phyloP scores from a whole-genome alignment of 1,140 invertebrate genomes.

The Halotydeus destructor region DNA sequence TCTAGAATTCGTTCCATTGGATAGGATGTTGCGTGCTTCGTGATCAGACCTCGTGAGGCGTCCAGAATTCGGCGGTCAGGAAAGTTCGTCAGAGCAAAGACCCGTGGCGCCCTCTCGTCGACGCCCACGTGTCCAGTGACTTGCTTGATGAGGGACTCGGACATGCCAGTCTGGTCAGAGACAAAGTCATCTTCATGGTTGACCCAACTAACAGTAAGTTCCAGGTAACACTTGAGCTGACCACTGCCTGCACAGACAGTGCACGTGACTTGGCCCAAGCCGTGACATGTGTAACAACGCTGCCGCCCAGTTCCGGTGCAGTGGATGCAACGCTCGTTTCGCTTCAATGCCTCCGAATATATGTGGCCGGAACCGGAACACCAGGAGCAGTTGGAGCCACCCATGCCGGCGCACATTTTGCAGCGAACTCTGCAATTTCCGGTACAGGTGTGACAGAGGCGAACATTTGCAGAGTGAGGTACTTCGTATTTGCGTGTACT shows the following conservation, averaged over 20 bases:
- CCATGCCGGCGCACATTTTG: conserved; percentile 30
- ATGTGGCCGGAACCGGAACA: conserved; percentile 28
- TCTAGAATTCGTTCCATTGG: conserved; percentile 30
- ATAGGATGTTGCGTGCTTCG: conserved; percentile 28
- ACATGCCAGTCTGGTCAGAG: conserved; percentile 27
- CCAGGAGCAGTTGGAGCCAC: conserved; percentile 17
- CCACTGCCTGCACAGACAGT: conserved; percentile 28
- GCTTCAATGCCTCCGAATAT: conserved; percentile 14
- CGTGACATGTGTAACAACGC: conserved; percentile 27
- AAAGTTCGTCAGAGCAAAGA: conserved; percentile 26
- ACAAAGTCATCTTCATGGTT: conserved; percentile 24
- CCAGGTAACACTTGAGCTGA: conserved; percentile 31
- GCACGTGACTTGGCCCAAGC: conserved; percentile 28
- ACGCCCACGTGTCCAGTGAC: conserved; percentile 32
- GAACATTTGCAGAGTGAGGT: conserved; percentile 34
- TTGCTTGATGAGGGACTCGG: conserved; percentile 29
- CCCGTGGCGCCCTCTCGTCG: conserved; percentile 27
- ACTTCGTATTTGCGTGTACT: conserved; percentile 29
- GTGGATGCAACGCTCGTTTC: conserved; percentile 27
- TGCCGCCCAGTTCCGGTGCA: conserved; percentile 22
- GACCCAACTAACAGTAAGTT: conserved; percentile 29
- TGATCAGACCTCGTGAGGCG: conserved; percentile 29
- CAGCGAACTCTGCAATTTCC: conserved; percentile 31
- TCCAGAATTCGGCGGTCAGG: conserved; percentile 30
- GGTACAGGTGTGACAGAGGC: conserved; percentile 32